Conservation (phyloP, 1,140 invertebrate species). For the Rhopalosiphum padi region DNA sequence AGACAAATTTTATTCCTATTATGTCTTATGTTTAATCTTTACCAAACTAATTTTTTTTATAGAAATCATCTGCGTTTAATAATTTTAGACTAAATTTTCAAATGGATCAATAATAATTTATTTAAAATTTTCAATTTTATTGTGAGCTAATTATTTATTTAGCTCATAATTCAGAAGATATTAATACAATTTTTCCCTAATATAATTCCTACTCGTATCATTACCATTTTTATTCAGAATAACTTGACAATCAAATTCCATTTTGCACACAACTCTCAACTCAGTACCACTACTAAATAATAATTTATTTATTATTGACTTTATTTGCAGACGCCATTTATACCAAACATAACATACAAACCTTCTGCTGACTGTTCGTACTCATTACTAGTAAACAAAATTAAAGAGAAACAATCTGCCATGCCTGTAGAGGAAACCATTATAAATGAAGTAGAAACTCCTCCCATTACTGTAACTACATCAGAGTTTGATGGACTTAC, state of each 20-base stretch:
- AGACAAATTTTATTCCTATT: neutral
- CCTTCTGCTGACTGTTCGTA: slow-evolving; percentile 84
- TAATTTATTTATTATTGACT: slow-evolving; percentile 58
- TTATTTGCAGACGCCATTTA: slow-evolving; percentile 69
- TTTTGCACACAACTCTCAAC: slow-evolving; percentile 32
- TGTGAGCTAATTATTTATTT: neutral
- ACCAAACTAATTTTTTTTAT: neutral
- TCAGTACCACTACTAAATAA: slow-evolving; percentile 25
- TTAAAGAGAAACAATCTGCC: slow-evolving; percentile 71
- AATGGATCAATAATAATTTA: neutral
- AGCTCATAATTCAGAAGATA: neutral
- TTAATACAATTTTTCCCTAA: neutral
- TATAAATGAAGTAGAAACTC: slow-evolving; percentile 31
- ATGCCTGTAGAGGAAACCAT: slow-evolving; percentile 43
- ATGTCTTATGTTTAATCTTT: neutral
- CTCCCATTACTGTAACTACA: neutral
- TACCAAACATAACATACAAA: slow-evolving; percentile 77
- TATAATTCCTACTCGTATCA: neutral
- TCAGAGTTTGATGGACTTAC: slow-evolving; percentile 55
- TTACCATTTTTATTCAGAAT: neutral
- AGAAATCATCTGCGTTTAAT: neutral
- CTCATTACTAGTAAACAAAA: slow-evolving; percentile 82
- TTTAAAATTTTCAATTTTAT: neutral
- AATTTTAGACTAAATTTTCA: neutral
- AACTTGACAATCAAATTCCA: slow-evolving; percentile 9